Conservation (phyloP, 2,113 vertebrate genomes). For the Trematocara macrostoma region DNA sequence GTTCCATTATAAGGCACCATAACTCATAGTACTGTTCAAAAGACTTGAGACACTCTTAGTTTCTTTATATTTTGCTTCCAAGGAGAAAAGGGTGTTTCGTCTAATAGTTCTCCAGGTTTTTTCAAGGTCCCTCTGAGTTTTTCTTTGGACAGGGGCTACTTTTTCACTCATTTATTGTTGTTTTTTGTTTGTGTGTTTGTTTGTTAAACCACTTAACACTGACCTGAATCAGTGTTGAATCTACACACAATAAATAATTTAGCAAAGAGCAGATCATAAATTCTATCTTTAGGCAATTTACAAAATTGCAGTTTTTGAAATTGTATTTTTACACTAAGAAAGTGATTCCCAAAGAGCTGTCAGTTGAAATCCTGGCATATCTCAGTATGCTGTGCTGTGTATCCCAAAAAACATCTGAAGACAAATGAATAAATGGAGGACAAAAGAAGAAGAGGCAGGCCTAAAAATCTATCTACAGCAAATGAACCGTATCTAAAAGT, state of each 20-base stretch:
- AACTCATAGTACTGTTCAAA: background rate
- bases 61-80: background rate
- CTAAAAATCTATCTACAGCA: background rate
- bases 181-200: background rate
- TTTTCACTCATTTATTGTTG: background rate
- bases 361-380: background rate
- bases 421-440: background rate
- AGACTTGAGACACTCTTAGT: background rate
- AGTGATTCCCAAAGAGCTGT: background rate
- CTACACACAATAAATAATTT: background rate
- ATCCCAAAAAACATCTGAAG: background rate
- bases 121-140: background rate
- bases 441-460: background rate
- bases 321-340: background rate
- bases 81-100: background rate
- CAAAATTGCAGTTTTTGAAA: background rate
- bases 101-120: background rate
- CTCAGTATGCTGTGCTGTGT: background rate
- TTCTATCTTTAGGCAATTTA: background rate
- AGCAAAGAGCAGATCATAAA: background rate
- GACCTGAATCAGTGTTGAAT: background rate
- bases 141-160: background rate
- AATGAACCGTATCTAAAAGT: background rate
- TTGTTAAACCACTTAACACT: background rate
- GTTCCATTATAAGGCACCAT: background rate